phyloP scores from a whole-genome alignment of 1,140 invertebrate species.

The Choristoneura fumiferana region DNA sequence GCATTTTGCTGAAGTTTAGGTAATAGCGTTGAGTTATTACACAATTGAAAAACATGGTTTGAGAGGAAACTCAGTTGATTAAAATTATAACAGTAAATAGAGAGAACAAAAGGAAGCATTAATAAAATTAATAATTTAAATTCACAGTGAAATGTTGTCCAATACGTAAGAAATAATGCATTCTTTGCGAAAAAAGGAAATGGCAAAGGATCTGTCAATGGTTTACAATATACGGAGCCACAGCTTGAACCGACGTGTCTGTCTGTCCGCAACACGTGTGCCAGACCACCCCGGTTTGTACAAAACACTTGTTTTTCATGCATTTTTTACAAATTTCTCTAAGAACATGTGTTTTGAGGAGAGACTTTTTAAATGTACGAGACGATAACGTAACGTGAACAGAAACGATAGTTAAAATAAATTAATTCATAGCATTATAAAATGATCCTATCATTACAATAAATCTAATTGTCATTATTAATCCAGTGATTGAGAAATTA shows the following conservation, averaged over 20 bases:
- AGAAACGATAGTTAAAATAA: no score
- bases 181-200: no score
- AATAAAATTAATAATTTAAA: background rate
- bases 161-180: no score
- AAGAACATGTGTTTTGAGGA: slow-evolving; percentile 61
- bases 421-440: no score
- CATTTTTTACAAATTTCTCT: slow-evolving; percentile 47
- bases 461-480: no score
- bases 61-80: background rate
- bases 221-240: background rate
- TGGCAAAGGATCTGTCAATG: background rate
- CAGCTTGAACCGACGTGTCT: slow-evolving; percentile 1
- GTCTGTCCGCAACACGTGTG: slow-evolving; percentile 34
- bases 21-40: background rate
- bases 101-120: no score
- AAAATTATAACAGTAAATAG: slow-evolving; percentile 11
- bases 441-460: no score
- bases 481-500: no score
- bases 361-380: slow-evolving; percentile 40
- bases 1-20: background rate
- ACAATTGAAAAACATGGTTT: slow-evolving; percentile 20
- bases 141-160: no score
- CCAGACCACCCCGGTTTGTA: slow-evolving; percentile 47
- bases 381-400: slow-evolving; percentile 28
- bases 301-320: slow-evolving; percentile 41